Base-by-base conservation (phyloP, 2,888 invertebrate species). In the Nysson spinosus region DNA sequence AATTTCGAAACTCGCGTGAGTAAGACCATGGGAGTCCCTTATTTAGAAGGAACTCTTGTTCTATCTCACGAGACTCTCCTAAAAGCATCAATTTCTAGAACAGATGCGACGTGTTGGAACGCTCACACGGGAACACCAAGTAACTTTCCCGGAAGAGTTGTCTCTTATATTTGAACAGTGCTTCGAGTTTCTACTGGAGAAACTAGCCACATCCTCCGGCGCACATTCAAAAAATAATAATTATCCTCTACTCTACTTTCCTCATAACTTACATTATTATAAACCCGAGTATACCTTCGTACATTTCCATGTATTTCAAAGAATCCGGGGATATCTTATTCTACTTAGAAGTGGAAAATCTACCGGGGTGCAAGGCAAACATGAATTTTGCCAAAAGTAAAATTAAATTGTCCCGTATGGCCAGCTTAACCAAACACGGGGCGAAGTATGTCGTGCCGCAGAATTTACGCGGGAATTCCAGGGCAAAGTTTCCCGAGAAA, bases 11-110 rank as follows among this genome's bases (percentile, higher is more conserved):
- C 72, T 75, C 55, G 44, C 66, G 51, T 51, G 75, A 47, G 64
- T 66, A 44, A 47, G 61, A 46, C 40, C 56, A 40, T 50, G 49
- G 46, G 55, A 52, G 32, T 70, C 60, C 72, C 76, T 75, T 75
- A 75, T 72, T 75, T 75, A 67, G 66, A 51, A 57, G 56, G 58
- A 61, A 58, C 64, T 52, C 60, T 43, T 57, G 58, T 61, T 49
- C 46, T 42, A 49, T 66, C 72, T 67, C 62, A 49, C 20, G 72
- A 46, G 72, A 70, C 35, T 56, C 44, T 20, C 32, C 19, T n/a
- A 30, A 69, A 58, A 71, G 75, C 79, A 79, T 80, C 80, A 78
- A 81, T 81, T 77, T 75, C 74, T 70, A 74, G 64, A 79, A 78
- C 77, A 79, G 71, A 75, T 70, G 77, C 73, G 63, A 76, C 76